Evolutionary conservation across 2,888 invertebrate species (phyloP), one percentile per base, ranked within the genome.

Genomic region (Entomobrya multifasciata): DNA sequence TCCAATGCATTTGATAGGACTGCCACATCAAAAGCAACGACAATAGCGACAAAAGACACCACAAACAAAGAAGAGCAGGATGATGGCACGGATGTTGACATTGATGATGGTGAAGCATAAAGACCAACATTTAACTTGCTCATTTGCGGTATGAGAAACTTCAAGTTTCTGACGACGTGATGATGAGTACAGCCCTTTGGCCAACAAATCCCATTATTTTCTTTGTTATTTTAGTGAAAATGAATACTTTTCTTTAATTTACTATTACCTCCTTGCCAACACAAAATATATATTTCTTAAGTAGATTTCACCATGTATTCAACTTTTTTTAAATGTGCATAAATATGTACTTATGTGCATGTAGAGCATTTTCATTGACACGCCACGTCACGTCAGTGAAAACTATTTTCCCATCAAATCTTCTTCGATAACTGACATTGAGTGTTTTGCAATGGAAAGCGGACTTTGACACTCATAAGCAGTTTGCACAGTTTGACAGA

Each of bases 1-100:
- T 49, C 74, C 60, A 82, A 36, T 0, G 74, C 82, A 11, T 47
- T 74, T 27, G 74, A 60, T n/a, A 82, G 11, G 0, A 82, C 25
- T 20, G 60, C 74, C 82, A 62, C 49, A 74, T 82, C 82, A 82
- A 82, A 82, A 13, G 82, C 82, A 62, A 82, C 82, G n/a, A 62
- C 82, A 47, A 74, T 57, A n/a, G 47, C 55, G 27, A 70, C 52
- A n/a, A n/a, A n/a, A n/a, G n/a, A n/a, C 13, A 8, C 47, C 11
- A 57, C 55, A 20, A 52, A 70, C 1, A 27, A 67, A 30, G 77
- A 60, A 11, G 25, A 10, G 57, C 55, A 30, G 57, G 36, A 57
- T 17, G 41, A 41, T 11, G 41, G 17, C 0, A 41, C 1, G 17
- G 65, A 41, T 5, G 65, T 15, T 0, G 65, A 17, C 6, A 41